These are phyloP conservation scores for Acanthurus lineatus DNA, from an alignment of 2,797 vertebrate species.

Conservation along the genomic window DNA sequence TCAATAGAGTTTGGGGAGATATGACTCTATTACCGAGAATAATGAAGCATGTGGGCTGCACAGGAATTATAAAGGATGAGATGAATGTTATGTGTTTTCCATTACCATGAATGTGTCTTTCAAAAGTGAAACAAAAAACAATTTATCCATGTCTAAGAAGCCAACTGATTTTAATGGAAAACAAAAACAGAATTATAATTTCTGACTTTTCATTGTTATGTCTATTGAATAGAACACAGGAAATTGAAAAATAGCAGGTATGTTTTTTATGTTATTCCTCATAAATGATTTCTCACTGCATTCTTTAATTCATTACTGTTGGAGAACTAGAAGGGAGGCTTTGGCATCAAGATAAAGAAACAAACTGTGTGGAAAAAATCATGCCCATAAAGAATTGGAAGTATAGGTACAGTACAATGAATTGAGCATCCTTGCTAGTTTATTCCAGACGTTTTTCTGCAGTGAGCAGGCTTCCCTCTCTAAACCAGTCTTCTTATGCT, in stretches of 20 bases:
- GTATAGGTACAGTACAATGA: constrained; percentile 23
- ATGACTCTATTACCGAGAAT: constrained; percentile 59
- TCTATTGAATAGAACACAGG: constrained; percentile 3
- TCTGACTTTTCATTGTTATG: constrained; percentile 13
- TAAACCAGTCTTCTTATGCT: constrained; percentile 35
- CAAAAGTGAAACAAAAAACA: neutral
- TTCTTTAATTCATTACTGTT: constrained; percentile 20
- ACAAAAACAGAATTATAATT: neutral
- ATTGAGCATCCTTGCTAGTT: constrained; percentile 24
- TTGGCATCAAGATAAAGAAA: constrained; percentile 24
- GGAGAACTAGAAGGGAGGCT: constrained; percentile 19
- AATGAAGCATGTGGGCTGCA: constrained; percentile 54
- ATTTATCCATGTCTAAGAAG: neutral
- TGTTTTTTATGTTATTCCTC: neutral
- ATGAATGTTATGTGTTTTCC: constrained; percentile 39
- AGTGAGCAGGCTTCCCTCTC: constrained; percentile 38
- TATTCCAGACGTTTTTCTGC: constrained; percentile 43
- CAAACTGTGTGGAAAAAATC: neutral
- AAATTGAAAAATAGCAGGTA: neutral
- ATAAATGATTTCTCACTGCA: neutral
- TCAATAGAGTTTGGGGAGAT: constrained; percentile 50
- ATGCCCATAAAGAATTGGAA: constrained; percentile 48
- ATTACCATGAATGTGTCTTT: constrained; percentile 14
- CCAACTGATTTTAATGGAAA: neutral
- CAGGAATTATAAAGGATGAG: constrained; percentile 40